phyloP scores from a whole-genome alignment of 2,113 vertebrate genomes.

The Noctilio leporinus region DNA sequence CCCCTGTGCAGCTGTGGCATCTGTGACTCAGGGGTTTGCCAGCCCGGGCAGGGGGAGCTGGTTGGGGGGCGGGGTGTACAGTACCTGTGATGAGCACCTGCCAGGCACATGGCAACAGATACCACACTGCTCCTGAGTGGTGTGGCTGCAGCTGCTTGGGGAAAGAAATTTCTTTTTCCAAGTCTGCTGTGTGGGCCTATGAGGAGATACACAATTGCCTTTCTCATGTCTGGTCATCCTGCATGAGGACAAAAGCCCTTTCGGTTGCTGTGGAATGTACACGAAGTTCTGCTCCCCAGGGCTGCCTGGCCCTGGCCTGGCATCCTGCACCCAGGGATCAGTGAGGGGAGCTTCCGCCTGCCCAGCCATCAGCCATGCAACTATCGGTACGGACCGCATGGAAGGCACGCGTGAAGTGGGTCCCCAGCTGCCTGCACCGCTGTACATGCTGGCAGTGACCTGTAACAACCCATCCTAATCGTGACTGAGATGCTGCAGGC shows the following conservation, averaged over 20 bases:
- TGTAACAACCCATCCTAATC: background rate
- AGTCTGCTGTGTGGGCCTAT: background rate
- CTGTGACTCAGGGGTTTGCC: background rate
- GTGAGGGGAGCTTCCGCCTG: too few relatives aligned
- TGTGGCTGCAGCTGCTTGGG: background rate
- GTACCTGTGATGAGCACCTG: background rate
- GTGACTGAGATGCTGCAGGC: rapidly evolving
- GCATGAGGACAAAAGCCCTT: conserved; percentile 46
- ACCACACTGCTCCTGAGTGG: background rate
- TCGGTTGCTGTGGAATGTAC: conserved; percentile 38
- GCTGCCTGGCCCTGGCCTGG: background rate
- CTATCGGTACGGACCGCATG: background rate
- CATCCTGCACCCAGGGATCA: background rate
- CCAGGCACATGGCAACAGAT: background rate
- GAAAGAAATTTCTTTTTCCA: background rate
- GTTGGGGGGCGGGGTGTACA: background rate
- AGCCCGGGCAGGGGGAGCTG: background rate
- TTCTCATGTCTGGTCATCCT: conserved; percentile 45
- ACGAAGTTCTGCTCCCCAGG: background rate
- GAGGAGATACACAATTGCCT: conserved; percentile 17
- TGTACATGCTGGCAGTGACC: rapidly evolving
- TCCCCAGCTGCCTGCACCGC: rapidly evolving
- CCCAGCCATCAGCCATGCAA: background rate
- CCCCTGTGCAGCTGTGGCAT: background rate
- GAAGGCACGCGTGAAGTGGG: too few relatives aligned